Evolutionary conservation across 2,888 invertebrate species (phyloP).

Genomic region (Allygus modestus): DNA sequence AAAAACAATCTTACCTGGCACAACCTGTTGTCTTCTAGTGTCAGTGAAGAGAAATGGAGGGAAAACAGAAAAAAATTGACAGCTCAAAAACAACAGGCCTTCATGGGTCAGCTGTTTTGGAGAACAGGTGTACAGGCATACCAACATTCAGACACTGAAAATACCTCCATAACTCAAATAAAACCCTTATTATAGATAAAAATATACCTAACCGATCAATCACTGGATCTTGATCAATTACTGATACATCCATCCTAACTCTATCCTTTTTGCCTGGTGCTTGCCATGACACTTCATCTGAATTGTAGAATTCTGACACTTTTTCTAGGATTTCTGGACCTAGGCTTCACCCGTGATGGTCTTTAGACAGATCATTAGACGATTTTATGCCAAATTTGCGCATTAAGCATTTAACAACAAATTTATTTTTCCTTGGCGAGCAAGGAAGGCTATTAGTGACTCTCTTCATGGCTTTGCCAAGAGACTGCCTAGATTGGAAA

Average conservation of each 20-base stretch:
- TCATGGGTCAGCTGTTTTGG: neutral
- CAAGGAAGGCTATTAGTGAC: neutral
- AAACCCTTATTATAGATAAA: conserved; percentile 38
- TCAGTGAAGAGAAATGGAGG: conserved; percentile 3
- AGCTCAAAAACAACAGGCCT: neutral
- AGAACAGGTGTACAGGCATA: conserved; percentile 19
- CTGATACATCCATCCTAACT: neutral
- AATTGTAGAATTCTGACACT: conserved; percentile 7
- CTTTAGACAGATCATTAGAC: neutral
- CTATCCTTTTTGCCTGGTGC: neutral
- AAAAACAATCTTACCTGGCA: conserved; percentile 38
- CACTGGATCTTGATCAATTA: conserved; percentile 42
- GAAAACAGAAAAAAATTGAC: conserved; percentile 4
- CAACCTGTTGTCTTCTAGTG: neutral
- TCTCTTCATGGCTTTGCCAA: conserved; percentile 5
- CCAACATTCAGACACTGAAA: conserved; percentile 9
- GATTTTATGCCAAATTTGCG: conserved; percentile 16
- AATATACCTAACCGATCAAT: conserved; percentile 10
- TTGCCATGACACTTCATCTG: conserved; percentile 2
- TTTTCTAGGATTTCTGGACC: neutral
- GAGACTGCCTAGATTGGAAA: conserved; percentile 6
- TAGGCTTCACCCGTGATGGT: neutral
- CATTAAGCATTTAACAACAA: neutral
- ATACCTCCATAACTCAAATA: conserved; percentile 23
- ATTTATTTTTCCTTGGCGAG: conserved; percentile 9